Evolutionary conservation across 1,140 invertebrate genomes (phyloP), one percentile per base, ranked within the genome.

Genomic region (Trichogramma pretiosum): DNA sequence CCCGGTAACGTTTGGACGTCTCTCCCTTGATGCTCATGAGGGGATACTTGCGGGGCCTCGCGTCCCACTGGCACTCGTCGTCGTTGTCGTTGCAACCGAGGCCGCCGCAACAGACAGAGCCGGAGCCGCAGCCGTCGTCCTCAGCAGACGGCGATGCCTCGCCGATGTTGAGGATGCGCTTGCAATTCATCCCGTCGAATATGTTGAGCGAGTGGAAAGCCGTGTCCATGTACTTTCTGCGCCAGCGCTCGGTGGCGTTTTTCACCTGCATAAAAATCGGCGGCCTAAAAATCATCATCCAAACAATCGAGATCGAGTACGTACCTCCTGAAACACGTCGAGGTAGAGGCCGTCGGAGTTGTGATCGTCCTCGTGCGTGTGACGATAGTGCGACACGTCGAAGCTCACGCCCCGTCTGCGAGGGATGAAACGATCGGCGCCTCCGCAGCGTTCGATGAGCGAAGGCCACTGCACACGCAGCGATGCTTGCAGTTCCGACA

Each of bases 341-440:
- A 65, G 14, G 11, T 37, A 43, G 7, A 24, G 0, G 10, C 39
- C 17, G n/a, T 42, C 46, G 0, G 48, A 34, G 14, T 9, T 11
- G 1, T 10, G 11, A 1, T 41, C 9, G 0, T 17, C 0, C 19
- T 41, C 23, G 2, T 35, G 34, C 10, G 14, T 56, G 3, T 59
- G 43, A 19, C 48, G 19, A 33, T 57, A 54, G 34, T 55, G 43
- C 1, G 59, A 42, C 1, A 39, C 48, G 1, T 61, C 59, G n/a
- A 44, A 4, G 30, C 45, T 57, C 1, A 50, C 35, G 5, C 50
- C 39, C 1, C 34, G 26, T 17, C 59, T 51, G 0, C n/a, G 23
- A 1, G 59, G 50, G 36, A 65, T 59, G 44, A 64, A 65, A 55
- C 64, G 53, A 4, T 66, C 64, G 19, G 24, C 24, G 5, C 5